Base-by-base conservation (phyloP, 2,113 vertebrate species). In the Crotalus viridis region DNA sequence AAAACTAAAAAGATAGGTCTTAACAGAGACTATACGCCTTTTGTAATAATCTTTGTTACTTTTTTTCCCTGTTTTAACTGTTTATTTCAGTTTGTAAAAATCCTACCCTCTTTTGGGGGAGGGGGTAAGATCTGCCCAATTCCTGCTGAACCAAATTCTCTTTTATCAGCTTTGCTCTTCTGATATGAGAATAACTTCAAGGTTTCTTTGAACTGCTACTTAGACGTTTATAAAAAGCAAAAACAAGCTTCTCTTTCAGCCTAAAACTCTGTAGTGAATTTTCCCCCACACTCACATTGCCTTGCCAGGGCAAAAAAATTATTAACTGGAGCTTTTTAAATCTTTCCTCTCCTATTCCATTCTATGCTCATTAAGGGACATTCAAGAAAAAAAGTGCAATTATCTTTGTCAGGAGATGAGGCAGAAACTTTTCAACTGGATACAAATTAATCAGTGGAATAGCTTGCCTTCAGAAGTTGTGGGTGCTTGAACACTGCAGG, bases 101-200 rank as follows among this genome's bases (percentile, higher is more conserved):
- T 15, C 7, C 33, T 39, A 9, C 7, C 74, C n/a, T 81, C 21
- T 51, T 51, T 52, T 17, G 9, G 48, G 24, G 1, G 22, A 10
- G 24, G 4, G 13, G 26, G 22, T 52, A 12, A 52, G 86, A 51
- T 39, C 26, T 57, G 17, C 13, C 54, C 87, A 21, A 57, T 89
- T 22, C 56, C 88, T 59, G 19, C 88, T 81, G 74, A 81, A 81
- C 74, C 74, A 81, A 81, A 19, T 81, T 81, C 74, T 81, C 17
- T 59, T 89, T 55, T 89, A 89, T 55, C 64, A 85, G 61, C 9
- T 26, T 85, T 56, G 24, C 26, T 43, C 52, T 48, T 43, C 39
- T 81, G 92, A 57, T 89, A 89, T 57, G 87, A 43, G 22, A 54
- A 89, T 89, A n/a, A 55, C 74, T 55, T 89, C 87, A 92, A 89